These are phyloP conservation scores for Brachyrhaphis roseni DNA, from an alignment of 2,797 vertebrate genomes.

Conservation along the genomic window DNA sequence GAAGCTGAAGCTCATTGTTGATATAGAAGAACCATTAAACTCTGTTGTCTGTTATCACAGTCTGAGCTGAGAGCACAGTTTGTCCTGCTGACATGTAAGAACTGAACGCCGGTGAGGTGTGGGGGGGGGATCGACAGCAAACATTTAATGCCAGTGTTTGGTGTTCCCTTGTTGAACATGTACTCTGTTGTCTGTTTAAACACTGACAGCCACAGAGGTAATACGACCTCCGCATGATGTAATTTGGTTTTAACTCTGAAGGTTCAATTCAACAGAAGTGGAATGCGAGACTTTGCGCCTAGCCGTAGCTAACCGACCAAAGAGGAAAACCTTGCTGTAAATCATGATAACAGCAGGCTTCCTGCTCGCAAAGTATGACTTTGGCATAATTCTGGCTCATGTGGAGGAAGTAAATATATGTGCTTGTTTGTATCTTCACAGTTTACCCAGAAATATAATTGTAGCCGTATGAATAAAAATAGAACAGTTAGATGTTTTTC, in stretches of 20 bases:
- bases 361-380: constrained; percentile 41
- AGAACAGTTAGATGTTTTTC: constrained; percentile 16
- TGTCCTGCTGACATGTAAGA: constrained; percentile 53
- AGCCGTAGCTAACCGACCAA: constrained; percentile 27
- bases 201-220: constrained; percentile 48
- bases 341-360: constrained; percentile 49
- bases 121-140: constrained; percentile 18
- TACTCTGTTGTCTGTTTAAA: constrained; percentile 59
- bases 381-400: constrained; percentile 49
- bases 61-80: constrained; percentile 39
- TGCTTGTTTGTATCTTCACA: constrained; percentile 53
- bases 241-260: constrained; percentile 34
- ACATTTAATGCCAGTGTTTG: constrained; percentile 47
- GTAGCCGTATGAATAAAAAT: constrained; percentile 32
- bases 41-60: constrained; percentile 7
- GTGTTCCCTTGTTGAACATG: constrained; percentile 27
- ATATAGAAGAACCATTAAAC: constrained; percentile 26
- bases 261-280: constrained; percentile 33
- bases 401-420: constrained; percentile 43
- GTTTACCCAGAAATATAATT: constrained; percentile 44
- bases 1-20: neutral
- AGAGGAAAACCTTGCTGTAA: constrained; percentile 49
- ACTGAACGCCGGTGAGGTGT: neutral
- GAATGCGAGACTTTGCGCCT: constrained; percentile 10
- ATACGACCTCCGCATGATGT: constrained; percentile 54